These are phyloP conservation scores for Hipposideros armiger DNA, from an alignment of 2,113 vertebrate genomes.

Conservation along the genomic window DNA sequence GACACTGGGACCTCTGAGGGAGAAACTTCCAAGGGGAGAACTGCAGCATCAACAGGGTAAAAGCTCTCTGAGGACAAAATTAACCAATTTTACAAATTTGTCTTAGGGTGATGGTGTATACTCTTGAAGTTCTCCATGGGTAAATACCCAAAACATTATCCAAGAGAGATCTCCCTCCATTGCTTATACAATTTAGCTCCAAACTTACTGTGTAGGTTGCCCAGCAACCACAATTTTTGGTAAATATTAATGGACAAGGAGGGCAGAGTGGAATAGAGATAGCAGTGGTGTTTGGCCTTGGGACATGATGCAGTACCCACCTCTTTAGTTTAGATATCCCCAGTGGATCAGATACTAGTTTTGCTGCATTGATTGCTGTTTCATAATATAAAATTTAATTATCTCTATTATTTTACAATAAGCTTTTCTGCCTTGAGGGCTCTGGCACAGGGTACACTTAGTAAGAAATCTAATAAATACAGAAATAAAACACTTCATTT, in stretches of 20 bases:
- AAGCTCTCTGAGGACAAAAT: not conserved
- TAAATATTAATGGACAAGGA: conserved; percentile 70
- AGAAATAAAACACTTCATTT: conserved; percentile 83
- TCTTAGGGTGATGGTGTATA: not conserved
- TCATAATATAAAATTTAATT: conserved; percentile 86
- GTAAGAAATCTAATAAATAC: conserved; percentile 84
- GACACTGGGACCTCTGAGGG: not conserved
- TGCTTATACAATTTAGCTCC: conserved; percentile 32
- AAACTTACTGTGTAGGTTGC: not conserved
- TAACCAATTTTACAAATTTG: not conserved
- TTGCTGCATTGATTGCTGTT: conserved; percentile 81
- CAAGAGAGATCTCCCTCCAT: conserved; percentile 28
- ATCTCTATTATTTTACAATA: conserved; percentile 85
- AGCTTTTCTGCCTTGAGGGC: conserved; percentile 78
- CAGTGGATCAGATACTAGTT: conserved; percentile 71
- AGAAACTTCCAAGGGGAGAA: not conserved
- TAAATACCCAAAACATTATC: conserved; percentile 5
- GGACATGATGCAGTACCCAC: conserved; percentile 64
- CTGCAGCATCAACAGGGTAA: not conserved
- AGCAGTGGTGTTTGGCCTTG: conserved; percentile 68
- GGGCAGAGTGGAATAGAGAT: conserved; percentile 28
- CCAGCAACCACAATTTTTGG: conserved; percentile 66
- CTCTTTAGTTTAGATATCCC: conserved; percentile 76
- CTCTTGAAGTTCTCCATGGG: not conserved
- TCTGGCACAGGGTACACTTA: conserved; percentile 71